These are phyloP conservation scores for Anoplophora glabripennis DNA, from an alignment of 1,140 invertebrate species.

Conservation along the genomic window DNA sequence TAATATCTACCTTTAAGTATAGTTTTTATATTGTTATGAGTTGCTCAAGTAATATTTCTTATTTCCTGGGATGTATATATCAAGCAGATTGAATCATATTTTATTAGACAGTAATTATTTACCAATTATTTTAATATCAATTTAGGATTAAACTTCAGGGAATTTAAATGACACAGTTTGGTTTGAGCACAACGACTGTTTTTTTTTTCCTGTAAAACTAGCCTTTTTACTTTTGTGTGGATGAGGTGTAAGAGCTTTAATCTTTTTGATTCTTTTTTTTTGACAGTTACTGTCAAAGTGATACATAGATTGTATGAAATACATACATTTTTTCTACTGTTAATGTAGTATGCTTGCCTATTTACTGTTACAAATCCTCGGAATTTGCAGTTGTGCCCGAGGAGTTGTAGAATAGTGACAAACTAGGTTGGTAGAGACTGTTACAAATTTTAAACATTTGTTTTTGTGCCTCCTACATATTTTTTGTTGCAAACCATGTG, in stretches of 20 bases:
- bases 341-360: constrained; percentile 24
- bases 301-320: constrained; percentile 21
- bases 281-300: constrained; percentile 18
- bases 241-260: constrained; percentile 20
- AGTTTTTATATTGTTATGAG: too few species aligned
- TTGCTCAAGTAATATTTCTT: too few species aligned
- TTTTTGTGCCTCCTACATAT: constrained; percentile 13
- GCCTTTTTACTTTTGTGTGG: not conserved
- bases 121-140: too few species aligned
- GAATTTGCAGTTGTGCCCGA: not conserved
- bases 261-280: constrained; percentile 7
- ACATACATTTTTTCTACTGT: constrained; percentile 19
- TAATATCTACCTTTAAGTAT: too few species aligned
- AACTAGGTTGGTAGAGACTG: constrained; percentile 13
- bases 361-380: constrained; percentile 18
- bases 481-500: too few species aligned
- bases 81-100: too few species aligned
- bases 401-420: not conserved
- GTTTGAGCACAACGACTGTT: too few species aligned
- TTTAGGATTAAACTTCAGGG: too few species aligned
- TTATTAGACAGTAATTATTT: too few species aligned
- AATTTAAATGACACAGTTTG: too few species aligned
- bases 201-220: too few species aligned
- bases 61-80: too few species aligned
- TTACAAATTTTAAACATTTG: constrained; percentile 15